Conservation (phyloP, 1,140 invertebrate genomes). For the Drosophila guanche region DNA sequence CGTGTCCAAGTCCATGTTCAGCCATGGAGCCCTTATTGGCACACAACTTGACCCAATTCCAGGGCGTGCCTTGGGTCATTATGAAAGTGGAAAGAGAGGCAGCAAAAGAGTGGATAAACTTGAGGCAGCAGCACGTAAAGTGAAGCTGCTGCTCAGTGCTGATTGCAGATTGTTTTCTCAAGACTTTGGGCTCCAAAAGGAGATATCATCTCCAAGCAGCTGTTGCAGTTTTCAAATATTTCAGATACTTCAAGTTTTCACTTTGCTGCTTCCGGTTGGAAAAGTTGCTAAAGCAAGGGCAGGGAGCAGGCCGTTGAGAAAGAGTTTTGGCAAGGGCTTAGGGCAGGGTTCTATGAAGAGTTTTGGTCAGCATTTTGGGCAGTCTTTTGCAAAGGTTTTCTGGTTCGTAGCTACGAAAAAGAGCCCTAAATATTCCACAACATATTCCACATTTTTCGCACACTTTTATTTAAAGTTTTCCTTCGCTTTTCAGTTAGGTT, state of each 20-base stretch:
- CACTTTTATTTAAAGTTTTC: constrained; percentile 1
- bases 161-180: constrained; percentile 49
- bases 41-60: constrained; percentile 43
- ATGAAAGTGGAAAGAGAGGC: constrained; percentile 26
- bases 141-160: constrained; percentile 12
- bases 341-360: too few species aligned
- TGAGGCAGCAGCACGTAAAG: constrained; percentile 17
- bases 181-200: constrained; percentile 33
- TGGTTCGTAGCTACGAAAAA: too few species aligned
- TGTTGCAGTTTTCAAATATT: constrained; percentile 53
- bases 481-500: constrained; percentile 10
- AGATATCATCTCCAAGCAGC: constrained; percentile 47
- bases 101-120: constrained; percentile 14
- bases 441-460: too few species aligned
- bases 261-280: constrained; percentile 3
- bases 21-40: constrained; percentile 36
- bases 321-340: too few species aligned
- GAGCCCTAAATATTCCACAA: too few species aligned
- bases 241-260: constrained; percentile 30
- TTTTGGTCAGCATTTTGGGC: too few species aligned
- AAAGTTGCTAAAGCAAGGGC: constrained; percentile 6
- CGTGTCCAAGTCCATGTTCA: constrained; percentile 8
- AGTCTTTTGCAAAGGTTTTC: too few species aligned
- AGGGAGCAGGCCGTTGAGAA: not conserved
- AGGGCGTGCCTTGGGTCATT: constrained; percentile 42